Conservation (phyloP, 2,888 invertebrate genomes). For the Zonitis immaculata region DNA sequence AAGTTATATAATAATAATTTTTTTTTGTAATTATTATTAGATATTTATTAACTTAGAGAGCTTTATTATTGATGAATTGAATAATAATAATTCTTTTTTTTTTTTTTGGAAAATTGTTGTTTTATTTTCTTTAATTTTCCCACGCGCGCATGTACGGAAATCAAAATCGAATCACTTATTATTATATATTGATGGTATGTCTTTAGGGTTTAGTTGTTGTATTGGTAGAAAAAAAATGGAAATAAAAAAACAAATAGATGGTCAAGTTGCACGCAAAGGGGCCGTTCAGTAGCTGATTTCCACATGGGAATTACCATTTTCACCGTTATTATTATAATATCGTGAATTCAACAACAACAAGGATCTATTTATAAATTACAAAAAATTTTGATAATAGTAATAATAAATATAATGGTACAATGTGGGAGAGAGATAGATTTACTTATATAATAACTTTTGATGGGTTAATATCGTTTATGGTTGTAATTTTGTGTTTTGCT, state of each 20-base stretch:
- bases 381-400: too few relatives aligned
- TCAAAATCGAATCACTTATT: slow-evolving; percentile 3
- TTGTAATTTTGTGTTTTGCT: slow-evolving; percentile 13
- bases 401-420: too few relatives aligned
- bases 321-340: slow-evolving; percentile 20
- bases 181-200: not conserved
- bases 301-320: slow-evolving; percentile 13
- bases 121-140: slow-evolving; percentile 3
- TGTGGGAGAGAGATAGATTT: not conserved
- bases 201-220: slow-evolving; percentile 3
- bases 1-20: slow-evolving; percentile 1
- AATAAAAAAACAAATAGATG: too few relatives aligned
- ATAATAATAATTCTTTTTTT: slow-evolving; percentile 3
- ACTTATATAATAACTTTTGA: not conserved
- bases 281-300: slow-evolving; percentile 14
- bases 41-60: slow-evolving; percentile 21
- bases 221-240: too few relatives aligned
- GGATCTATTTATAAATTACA: too few relatives aligned
- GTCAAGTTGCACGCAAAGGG: slow-evolving; percentile 15
- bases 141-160: slow-evolving; percentile 10
- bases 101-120: not conserved
- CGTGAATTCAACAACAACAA: slow-evolving; percentile 17
- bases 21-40: not conserved
- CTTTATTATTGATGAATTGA: slow-evolving; percentile 15
- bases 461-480: slow-evolving; percentile 11